Conservation (phyloP, 2,888 invertebrate species). For the Rhaphigaster nebulosa region DNA sequence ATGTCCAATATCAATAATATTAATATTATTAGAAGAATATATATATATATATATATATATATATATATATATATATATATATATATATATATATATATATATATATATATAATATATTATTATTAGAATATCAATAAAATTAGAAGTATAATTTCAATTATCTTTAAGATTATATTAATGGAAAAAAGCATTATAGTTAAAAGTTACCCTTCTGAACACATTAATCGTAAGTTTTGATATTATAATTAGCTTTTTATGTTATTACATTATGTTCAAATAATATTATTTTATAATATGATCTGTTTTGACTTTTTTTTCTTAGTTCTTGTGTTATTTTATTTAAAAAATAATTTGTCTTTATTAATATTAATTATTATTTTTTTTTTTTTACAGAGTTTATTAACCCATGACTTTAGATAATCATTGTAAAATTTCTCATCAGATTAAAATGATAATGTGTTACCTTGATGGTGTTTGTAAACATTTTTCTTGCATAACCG, state of each 20-base stretch:
- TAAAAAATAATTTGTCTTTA: background rate
- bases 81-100: no score
- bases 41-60: no score
- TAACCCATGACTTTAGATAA: background rate
- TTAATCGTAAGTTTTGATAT: background rate
- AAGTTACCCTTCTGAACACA: background rate
- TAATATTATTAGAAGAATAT: background rate
- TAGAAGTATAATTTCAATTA: background rate
- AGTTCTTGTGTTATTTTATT: no score
- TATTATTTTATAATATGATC: background rate
- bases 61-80: no score
- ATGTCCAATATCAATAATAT: background rate
- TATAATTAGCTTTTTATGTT: background rate
- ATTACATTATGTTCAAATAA: background rate
- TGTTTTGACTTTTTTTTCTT: background rate
- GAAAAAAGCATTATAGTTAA: background rate
- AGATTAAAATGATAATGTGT: background rate
- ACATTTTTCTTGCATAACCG: constrained; percentile 29
- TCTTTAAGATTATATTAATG: background rate
- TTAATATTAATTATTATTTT: background rate
- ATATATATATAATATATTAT: no score
- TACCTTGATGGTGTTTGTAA: background rate
- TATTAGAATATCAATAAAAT: no score
- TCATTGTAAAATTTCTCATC: background rate
- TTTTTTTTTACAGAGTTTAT: background rate